Evolutionary conservation across 2,797 vertebrate species (phyloP), one percentile per base, ranked within the genome.

Genomic region (Triplophysa yarkandensis): DNA sequence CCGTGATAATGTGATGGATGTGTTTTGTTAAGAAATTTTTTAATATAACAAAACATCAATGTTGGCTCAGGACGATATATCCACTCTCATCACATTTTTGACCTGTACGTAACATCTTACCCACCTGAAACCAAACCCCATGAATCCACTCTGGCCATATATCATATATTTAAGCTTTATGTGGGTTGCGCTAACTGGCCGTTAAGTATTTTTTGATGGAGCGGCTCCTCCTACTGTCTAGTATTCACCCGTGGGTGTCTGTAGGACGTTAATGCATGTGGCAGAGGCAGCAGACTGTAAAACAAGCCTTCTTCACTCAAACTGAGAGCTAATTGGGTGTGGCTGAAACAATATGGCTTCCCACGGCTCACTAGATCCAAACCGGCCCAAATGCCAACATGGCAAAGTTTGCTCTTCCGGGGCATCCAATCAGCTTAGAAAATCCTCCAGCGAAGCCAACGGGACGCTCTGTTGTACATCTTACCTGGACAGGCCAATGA

Each of bases 271-370:
- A 55, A 68, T 34, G 34, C 14, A 27, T 64, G 73, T 77, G 77
- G 76, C 76, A 52, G 54, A 52, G 46, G 79, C 72, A 76, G 69
- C 80, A 79, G 83, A 80, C 82, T 79, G 81, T 82, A 80, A 85
- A 84, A 84, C 72, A 65, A 85, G 65, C 81, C 83, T 75, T 65
- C 72, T 77, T 76, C 57, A 63, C 71, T 81, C 80, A 81, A 78
- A 80, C 85, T 81, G 80, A 57, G 81, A 78, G 77, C 77, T 83
- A 83, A 85, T 85, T 81, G 76, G 83, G 72, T 74, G 76, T 71
- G 79, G 80, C 80, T 79, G 80, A 81, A 78, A 85, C 80, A 81
- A 83, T 81, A 81, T 70, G 75, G 79, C 80, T 71, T 81, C 68
- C 80, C 28, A 46, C 58, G 13, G 74, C 52, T 79, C 77, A 64